phyloP scores from a whole-genome alignment of 2,113 vertebrate species.

The Nycticryphes semicollaris region DNA sequence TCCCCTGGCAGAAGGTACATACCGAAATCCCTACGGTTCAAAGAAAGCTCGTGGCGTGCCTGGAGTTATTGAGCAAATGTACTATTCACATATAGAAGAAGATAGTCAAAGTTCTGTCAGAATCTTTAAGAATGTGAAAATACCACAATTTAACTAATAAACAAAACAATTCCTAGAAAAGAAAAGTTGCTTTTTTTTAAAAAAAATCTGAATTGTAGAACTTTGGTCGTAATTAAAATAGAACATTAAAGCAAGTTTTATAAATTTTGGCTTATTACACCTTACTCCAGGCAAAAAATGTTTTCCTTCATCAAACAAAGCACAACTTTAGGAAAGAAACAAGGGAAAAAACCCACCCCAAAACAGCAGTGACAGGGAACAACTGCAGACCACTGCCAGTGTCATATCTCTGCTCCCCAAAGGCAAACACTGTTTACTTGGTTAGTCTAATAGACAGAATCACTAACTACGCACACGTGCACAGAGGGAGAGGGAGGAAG shows the following conservation, averaged over 20 bases:
- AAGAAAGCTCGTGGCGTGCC: neutral
- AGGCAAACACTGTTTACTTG: conserved; percentile 68
- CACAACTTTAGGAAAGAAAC: neutral
- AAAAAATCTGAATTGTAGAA: neutral
- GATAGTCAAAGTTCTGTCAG: neutral
- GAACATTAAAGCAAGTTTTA: neutral
- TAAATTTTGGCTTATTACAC: neutral
- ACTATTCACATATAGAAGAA: neutral
- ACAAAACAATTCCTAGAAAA: neutral
- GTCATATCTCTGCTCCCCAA: conserved; percentile 58
- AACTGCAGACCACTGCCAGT: conserved; percentile 28
- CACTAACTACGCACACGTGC: conserved; percentile 62
- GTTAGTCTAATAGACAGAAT: conserved; percentile 72
- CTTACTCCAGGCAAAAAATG: neutral
- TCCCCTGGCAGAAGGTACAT: neutral
- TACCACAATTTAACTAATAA: neutral
- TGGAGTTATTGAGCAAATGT: neutral
- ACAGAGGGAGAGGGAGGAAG: conserved; percentile 36
- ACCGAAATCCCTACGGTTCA: neutral
- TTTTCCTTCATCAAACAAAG: conserved; percentile 26
- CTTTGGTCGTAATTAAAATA: neutral
- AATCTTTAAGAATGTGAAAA: neutral
- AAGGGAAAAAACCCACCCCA: neutral
- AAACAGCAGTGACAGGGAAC: conserved; percentile 60
- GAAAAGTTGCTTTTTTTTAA: neutral